Conservation (phyloP, 2,888 invertebrate species). For the Erebia aethiops region DNA sequence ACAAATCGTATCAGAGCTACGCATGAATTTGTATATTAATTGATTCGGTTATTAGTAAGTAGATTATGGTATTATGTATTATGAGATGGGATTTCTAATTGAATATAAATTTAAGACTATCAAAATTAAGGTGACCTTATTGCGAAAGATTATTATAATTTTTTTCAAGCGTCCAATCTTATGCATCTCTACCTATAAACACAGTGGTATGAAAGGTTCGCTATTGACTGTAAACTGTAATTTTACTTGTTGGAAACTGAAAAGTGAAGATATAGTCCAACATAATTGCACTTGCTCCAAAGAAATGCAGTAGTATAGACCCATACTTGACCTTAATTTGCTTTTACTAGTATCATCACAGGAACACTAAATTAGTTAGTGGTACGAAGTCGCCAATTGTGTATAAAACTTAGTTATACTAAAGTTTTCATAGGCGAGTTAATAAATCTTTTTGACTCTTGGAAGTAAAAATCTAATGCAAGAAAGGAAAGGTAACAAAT, state of each 20-base stretch:
- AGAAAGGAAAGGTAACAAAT: too few relatives aligned
- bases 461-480: too few relatives aligned
- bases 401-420: background rate
- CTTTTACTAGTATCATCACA: background rate
- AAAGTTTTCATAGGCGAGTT: background rate
- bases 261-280: background rate
- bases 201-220: background rate
- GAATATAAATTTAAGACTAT: background rate
- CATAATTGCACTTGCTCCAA: background rate
- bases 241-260: background rate
- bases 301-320: conserved; percentile 7
- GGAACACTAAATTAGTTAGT: background rate
- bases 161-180: too few relatives aligned
- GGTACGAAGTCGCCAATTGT: background rate
- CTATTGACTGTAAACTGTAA: background rate
- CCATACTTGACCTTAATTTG: conserved; percentile 6
- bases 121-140: background rate
- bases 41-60: conserved; percentile 33
- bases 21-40: conserved; percentile 52
- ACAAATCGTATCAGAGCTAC: conserved; percentile 57
- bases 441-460: background rate
- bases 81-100: conserved; percentile 16
- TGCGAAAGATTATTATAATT: background rate
- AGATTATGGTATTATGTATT: conserved; percentile 30
- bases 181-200: background rate